Base-by-base conservation (phyloP, 2,797 vertebrate genomes). In the Vespertilio murinus region DNA sequence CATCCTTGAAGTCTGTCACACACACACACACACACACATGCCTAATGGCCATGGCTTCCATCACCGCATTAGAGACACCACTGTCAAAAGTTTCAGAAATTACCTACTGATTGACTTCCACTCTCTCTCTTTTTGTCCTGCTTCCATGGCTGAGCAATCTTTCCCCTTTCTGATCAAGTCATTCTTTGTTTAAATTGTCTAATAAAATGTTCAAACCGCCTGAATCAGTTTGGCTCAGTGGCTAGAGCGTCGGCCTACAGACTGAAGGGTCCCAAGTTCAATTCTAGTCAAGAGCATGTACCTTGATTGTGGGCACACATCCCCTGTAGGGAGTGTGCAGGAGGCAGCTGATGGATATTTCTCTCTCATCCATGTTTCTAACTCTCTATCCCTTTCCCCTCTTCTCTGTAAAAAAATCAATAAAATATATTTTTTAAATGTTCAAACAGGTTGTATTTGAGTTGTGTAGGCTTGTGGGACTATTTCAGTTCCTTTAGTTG, bases 161-260 rank as follows among this genome's bases (percentile, higher is more conserved):
- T 64, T 14, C n/a, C 67, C 16, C 16, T 84, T 95, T 85, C 69
- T 78, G 5, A 81, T 64, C 35, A 75, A 94, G 65, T 40, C 14
- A 35, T 56, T 56, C 28, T 89, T 65, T 70, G 71, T 94, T 77
- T 59, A 73, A 25, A 79, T 82, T 78, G 88, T 77, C 28, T 40
- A 28, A 78, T 56, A 75, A 52, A 77, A 45, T 45, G 7, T 65
- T 64, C 92, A 47, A 65, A 85, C n/a, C 30, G 18, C 49, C 49
- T 52, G 49, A 52, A 52, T 5, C 1, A 5, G 49, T 52, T 52
- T 52, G 49, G 49, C 49, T 52, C 16, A 52, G 47, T 52, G 49
- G 49, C 18, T 52, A 52, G 47, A 49, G 49, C 6, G 6, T 52
- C 49, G 18, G 49, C 49, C 49, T 52, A 17, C 49, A 52, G 49